phyloP scores from a whole-genome alignment of 2,797 vertebrate genomes.

The Myoxocephalus aenaeus region DNA sequence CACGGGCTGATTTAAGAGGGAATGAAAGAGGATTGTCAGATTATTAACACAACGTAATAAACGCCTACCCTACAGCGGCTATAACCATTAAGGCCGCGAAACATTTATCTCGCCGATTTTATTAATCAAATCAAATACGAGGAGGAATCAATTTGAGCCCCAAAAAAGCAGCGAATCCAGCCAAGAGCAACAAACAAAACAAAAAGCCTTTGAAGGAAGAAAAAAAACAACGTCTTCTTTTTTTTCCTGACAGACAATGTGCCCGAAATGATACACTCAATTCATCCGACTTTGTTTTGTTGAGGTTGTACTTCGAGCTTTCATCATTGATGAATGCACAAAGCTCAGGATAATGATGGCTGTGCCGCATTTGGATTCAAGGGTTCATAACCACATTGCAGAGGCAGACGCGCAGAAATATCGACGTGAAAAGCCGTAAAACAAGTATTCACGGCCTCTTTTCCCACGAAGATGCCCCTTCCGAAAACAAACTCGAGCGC shows the following conservation, averaged over 20 bases:
- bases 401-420: conserved; percentile 6
- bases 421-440: conserved; percentile 1
- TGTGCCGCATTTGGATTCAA: conserved; percentile 6
- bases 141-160: conserved; percentile 37
- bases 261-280: conserved; percentile 41
- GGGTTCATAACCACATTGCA: conserved; percentile 10
- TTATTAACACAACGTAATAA: conserved; percentile 72
- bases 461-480: conserved; percentile 16
- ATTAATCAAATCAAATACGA: conserved; percentile 45
- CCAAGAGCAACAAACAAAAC: conserved; percentile 36
- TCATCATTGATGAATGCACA: conserved; percentile 26
- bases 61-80: conserved; percentile 57
- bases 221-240: conserved; percentile 24
- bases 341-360: conserved; percentile 21
- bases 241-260: conserved; percentile 38
- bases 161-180: conserved; percentile 24
- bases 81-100: conserved; percentile 60
- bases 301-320: conserved; percentile 18
- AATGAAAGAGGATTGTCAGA: conserved; percentile 64
- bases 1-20: conserved; percentile 58
- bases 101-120: conserved; percentile 60
- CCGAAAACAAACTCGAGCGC: conserved; percentile 49
- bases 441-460: conserved; percentile 33
- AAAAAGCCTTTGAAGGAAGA: conserved; percentile 35
- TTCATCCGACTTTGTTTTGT: conserved; percentile 40